Evolutionary conservation across 1,140 invertebrate genomes (phyloP).

Genomic region (Steinernema khuongi): DNA sequence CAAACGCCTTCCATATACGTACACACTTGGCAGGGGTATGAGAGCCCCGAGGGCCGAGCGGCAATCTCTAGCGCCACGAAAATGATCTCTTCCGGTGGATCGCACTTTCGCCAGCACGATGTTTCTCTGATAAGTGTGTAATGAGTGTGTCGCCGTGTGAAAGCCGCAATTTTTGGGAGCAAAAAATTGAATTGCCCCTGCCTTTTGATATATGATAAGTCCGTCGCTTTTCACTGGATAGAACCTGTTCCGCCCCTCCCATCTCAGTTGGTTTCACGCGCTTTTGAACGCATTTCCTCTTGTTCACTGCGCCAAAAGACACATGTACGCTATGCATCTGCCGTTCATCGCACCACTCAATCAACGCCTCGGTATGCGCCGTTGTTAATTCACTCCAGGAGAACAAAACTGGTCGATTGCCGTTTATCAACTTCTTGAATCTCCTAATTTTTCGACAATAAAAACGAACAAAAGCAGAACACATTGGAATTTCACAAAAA

Average conservation of each 20-base stretch:
- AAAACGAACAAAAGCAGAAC: not conserved
- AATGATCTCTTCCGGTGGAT: constrained; percentile 1
- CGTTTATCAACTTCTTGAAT: not conserved
- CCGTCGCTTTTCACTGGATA: too few species aligned
- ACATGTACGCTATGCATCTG: not conserved
- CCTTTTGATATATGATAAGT: not conserved
- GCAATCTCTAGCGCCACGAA: not conserved
- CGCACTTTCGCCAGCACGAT: not conserved
- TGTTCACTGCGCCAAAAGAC: not conserved
- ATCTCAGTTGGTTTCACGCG: not conserved
- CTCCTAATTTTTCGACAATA: not conserved
- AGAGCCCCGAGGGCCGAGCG: too few species aligned
- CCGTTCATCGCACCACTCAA: not conserved
- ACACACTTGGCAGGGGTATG: too few species aligned
- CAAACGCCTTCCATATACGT: too few species aligned
- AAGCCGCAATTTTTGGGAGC: constrained; percentile 1
- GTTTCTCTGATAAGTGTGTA: not conserved
- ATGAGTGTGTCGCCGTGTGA: not conserved
- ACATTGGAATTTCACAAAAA: not conserved
- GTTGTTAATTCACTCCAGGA: not conserved
- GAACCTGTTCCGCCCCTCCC: not conserved
- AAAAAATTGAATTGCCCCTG: not conserved
- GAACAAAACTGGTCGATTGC: too few species aligned
- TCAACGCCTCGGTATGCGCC: not conserved
- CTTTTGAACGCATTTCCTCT: not conserved